Evolutionary conservation across 2,888 invertebrate genomes (phyloP).

Genomic region (Nasonovia ribisnigri): DNA sequence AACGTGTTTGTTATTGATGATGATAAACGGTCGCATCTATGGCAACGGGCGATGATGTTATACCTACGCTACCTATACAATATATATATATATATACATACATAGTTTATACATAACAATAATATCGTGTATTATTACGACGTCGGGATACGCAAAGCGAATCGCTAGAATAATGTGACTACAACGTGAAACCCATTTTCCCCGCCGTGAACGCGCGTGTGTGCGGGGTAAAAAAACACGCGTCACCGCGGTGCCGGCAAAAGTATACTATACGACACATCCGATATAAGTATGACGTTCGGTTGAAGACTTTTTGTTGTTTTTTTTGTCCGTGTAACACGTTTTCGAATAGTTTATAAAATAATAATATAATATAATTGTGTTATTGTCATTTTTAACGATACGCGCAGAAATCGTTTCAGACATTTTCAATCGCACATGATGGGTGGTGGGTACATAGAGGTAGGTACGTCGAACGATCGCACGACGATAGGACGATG

Average conservation of each 20-base stretch:
- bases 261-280: background rate
- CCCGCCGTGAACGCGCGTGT: background rate
- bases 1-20: conserved; percentile 64
- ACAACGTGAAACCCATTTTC: conserved; percentile 7
- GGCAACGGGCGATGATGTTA: conserved; percentile 57
- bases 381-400: background rate
- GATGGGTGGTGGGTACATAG: background rate
- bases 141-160: background rate
- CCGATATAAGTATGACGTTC: background rate
- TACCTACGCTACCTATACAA: background rate
- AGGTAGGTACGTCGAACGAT: background rate
- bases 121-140: background rate
- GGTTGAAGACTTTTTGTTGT: background rate
- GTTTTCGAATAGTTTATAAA: background rate
- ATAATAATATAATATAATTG: background rate
- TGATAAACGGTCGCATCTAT: conserved; percentile 63
- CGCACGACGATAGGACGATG: background rate
- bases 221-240: background rate
- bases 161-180: background rate
- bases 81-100: background rate
- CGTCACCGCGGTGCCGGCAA: background rate
- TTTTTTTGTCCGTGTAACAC: background rate
- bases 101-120: no score
- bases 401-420: background rate
- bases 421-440: background rate